These are phyloP conservation scores for Drosophila percnosoma DNA, from an alignment of 2,888 invertebrate genomes.

Conservation along the genomic window DNA sequence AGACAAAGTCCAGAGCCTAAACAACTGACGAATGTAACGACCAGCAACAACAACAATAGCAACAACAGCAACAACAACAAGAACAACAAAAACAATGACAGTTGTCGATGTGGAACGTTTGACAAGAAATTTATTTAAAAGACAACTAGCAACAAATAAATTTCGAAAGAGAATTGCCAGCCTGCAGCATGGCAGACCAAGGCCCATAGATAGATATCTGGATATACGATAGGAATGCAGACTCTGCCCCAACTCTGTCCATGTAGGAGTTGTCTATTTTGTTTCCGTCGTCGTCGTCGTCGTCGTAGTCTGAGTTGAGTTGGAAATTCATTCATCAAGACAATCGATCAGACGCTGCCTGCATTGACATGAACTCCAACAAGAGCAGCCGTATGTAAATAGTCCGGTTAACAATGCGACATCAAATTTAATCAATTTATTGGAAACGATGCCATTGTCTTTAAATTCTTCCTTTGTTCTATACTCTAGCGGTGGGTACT, in stretches of 20 bases:
- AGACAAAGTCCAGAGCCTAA: constrained; percentile 57
- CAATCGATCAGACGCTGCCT: constrained; percentile 75
- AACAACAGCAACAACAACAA: constrained; percentile 11
- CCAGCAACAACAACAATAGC: constrained; percentile 22
- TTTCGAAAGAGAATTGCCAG: constrained; percentile 57
- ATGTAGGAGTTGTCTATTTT: constrained; percentile 54
- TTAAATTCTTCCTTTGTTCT: constrained; percentile 12
- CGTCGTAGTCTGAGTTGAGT: constrained; percentile 26
- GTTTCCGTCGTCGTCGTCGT: constrained; percentile 5
- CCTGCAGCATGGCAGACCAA: constrained; percentile 32
- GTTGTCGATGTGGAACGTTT: constrained; percentile 47
- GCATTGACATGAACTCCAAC: constrained; percentile 39
- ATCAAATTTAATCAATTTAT: constrained; percentile 80
- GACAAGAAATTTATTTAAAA: constrained; percentile 81
- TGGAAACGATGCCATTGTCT: constrained; percentile 71
- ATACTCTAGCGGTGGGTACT: constrained; percentile 7
- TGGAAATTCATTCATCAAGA: constrained; percentile 80
- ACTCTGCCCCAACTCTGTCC: constrained; percentile 19
- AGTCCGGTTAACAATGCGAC: constrained; percentile 66
- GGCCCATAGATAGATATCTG: constrained; percentile 24
- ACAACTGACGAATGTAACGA: constrained; percentile 72
- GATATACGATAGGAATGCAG: constrained; percentile 44
- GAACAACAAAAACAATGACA: constrained; percentile 22
- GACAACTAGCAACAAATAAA: constrained; percentile 81
- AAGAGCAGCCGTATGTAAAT: constrained; percentile 66